Conservation (phyloP, 2,113 vertebrate genomes). For the Neotragus moschatus region DNA sequence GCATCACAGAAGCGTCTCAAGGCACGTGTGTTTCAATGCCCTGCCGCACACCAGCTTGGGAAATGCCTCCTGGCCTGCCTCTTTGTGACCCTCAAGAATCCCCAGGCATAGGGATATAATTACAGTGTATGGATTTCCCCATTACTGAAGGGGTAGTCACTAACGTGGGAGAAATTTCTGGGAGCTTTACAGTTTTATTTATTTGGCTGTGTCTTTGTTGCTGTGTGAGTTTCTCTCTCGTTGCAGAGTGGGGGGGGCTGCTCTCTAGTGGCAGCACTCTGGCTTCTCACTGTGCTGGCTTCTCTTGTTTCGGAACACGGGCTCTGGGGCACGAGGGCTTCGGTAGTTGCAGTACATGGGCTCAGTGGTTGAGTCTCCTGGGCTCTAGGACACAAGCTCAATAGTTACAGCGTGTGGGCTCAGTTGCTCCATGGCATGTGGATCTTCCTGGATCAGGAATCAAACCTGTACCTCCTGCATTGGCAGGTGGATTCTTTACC, state of each 20-base stretch:
- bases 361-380: not conserved
- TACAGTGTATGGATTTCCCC: not conserved
- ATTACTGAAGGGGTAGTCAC: not conserved
- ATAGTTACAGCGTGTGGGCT: not conserved
- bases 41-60: not conserved
- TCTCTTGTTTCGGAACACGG: not conserved
- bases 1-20: not conserved
- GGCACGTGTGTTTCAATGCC: not conserved
- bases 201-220: not conserved
- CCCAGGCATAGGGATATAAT: not conserved
- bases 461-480: not conserved
- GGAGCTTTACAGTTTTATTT: not conserved
- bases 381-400: not conserved
- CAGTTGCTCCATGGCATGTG: not conserved
- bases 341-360: not conserved
- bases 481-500: not conserved
- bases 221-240: not conserved
- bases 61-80: not conserved
- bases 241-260: accelerated
- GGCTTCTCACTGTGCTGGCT: not conserved
- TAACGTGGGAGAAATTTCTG: not conserved
- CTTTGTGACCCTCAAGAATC: not conserved
- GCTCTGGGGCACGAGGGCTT: not conserved
- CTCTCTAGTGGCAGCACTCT: not conserved
- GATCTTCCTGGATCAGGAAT: not conserved